Conservation (phyloP, 2,888 invertebrate genomes). For the Oscheius sp. region DNA sequence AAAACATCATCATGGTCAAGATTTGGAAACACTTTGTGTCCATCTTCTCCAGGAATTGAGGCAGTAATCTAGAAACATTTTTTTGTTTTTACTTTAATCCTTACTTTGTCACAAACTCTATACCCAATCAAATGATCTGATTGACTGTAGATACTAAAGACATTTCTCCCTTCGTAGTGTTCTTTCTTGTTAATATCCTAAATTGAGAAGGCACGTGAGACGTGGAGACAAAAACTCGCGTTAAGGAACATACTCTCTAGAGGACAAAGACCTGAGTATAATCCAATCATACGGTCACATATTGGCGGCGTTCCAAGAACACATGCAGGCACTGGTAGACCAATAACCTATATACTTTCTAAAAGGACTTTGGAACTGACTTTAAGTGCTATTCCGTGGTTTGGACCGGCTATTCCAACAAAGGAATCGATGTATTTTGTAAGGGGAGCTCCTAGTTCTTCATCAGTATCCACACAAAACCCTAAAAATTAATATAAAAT, state of each 20-base stretch:
- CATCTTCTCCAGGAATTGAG: conserved; percentile 41
- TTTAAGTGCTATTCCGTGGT: conserved; percentile 61
- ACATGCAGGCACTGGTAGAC: conserved; percentile 41
- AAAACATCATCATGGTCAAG: conserved; percentile 31
- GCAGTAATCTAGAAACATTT: conserved; percentile 36
- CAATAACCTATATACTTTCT: conserved; percentile 36
- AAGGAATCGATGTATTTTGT: conserved; percentile 63
- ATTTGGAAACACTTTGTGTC: conserved; percentile 31
- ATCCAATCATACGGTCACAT: conserved; percentile 40
- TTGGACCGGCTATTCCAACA: conserved; percentile 67
- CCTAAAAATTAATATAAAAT: conserved; percentile 30
- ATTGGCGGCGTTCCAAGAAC: conserved; percentile 47
- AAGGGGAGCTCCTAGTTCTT: conserved; percentile 56
- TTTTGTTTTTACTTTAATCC: background rate
- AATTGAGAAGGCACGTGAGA: no score
- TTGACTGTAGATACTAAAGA: conserved; percentile 38
- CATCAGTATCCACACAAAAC: conserved; percentile 61
- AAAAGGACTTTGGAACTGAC: no score
- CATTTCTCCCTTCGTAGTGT: conserved; percentile 43
- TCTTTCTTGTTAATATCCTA: conserved; percentile 46
- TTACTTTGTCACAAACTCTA: conserved; percentile 40
- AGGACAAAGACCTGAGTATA: conserved; percentile 46
- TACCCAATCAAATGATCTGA: conserved; percentile 43
- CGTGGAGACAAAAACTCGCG: conserved; percentile 21
- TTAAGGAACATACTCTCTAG: conserved; percentile 40